phyloP scores from a whole-genome alignment of 2,888 invertebrate genomes.

The Spilarctia lutea region DNA sequence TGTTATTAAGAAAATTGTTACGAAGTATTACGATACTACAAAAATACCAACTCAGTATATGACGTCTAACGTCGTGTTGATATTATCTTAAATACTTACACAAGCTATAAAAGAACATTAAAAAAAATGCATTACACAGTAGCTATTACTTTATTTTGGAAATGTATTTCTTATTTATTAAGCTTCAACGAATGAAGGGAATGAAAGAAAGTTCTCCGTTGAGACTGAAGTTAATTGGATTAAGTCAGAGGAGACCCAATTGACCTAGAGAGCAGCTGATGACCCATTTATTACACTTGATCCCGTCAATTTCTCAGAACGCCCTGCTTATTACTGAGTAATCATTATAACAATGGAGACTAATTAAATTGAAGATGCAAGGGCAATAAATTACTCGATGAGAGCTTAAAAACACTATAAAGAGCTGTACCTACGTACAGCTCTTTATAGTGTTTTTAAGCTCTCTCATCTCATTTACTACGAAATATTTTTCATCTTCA shows the following conservation, averaged over 20 bases:
- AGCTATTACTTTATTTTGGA: not conserved
- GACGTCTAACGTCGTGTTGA: not conserved
- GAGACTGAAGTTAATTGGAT: conserved; percentile 9
- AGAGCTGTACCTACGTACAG: too few relatives aligned
- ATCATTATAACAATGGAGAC: not conserved
- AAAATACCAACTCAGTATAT: not conserved
- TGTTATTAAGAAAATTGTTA: not conserved
- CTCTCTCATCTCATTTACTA: not conserved
- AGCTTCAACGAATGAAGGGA: not conserved
- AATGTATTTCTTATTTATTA: not conserved
- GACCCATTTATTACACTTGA: conserved; percentile 19
- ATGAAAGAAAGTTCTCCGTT: not conserved
- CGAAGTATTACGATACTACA: not conserved
- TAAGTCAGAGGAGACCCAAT: conserved; percentile 4
- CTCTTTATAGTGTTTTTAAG: not conserved
- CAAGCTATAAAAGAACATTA: not conserved
- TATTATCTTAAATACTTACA: not conserved
- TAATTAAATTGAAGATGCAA: conserved; percentile 2
- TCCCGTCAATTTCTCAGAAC: conserved; percentile 18
- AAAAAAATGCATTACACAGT: not conserved
- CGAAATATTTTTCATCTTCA: not conserved
- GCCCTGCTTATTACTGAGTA: not conserved
- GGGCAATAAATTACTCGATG: not conserved
- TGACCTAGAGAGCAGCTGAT: conserved; percentile 20
- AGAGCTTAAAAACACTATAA: not conserved